Base-by-base conservation (phyloP, 2,797 vertebrate genomes). In the Sparus aurata region DNA sequence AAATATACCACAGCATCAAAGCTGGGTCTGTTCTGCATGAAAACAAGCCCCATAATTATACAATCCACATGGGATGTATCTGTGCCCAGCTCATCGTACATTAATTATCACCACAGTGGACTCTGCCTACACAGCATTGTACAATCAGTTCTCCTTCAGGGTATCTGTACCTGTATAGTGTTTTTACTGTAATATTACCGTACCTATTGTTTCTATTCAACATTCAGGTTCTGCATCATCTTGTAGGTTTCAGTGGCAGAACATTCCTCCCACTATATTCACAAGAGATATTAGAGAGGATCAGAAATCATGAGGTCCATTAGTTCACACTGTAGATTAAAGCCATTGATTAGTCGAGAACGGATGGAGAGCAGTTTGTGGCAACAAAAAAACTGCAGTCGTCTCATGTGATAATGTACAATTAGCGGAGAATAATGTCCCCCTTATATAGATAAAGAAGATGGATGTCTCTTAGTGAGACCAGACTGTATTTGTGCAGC, bases 221-320 rank as follows among this genome's bases (percentile, higher is more conserved):
- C 49, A 18, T 60, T 87, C 76, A 59, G 77, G 85, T 89, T 76
- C 73, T 82, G 80, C 76, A 63, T 74, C 72, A 85, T 83, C 87
- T 38, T 60, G 27, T 62, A 30, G 25, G 5, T 73, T 57, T 74
- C 43, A 81, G 65, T 53, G 8, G 52, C 54, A 69, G 61, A 60
- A 43, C 60, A 82, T 78, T 49, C 55, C 75, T 68, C 52, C 38
- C 16, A 38, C 60, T 25, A 43, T 64, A 67, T 43, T 66, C 66
- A 72, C 3, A 23, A 59, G 45, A 65, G 22, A 38, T 4, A 58
- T 58, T 45, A 64, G 16, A 70, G 23, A 38, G 34, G 59, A 53
- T 83, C 23, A 46, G 64, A 60, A 60, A 82, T 69, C 30, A 69
- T 53, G 59, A 45, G 27, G 34, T 65, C 84, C 57, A 69, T 84